Conservation (phyloP, 2,113 vertebrate species). For the Lanius collurio region DNA sequence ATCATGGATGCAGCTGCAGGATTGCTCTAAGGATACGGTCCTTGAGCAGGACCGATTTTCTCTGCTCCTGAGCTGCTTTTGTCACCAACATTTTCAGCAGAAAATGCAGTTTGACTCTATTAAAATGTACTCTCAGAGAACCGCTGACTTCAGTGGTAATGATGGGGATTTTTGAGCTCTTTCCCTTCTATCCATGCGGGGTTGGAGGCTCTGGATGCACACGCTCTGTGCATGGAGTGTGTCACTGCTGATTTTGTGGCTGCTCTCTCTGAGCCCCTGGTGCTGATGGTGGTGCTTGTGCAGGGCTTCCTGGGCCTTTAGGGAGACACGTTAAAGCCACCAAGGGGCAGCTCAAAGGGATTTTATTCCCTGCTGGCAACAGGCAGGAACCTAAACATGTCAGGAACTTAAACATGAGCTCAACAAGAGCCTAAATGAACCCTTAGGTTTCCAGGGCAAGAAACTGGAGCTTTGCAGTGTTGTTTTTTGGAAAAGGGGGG, state of each 20-base stretch:
- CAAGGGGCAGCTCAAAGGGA: not conserved
- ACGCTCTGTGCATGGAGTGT: fast-evolving
- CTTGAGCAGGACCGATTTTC: not conserved
- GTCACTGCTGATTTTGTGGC: not conserved
- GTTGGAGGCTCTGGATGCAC: fast-evolving
- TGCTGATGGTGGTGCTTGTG: not conserved
- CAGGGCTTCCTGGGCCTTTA: not conserved
- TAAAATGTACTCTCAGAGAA: not conserved
- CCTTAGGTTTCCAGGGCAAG: not conserved
- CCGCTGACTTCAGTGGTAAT: not conserved
- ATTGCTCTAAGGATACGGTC: not conserved
- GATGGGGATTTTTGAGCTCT: not conserved
- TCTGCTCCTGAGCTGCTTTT: not conserved
- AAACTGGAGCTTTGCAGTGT: not conserved
- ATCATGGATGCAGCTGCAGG: not conserved
- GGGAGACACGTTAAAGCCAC: not conserved
- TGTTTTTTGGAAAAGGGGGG: not conserved
- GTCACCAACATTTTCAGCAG: not conserved
- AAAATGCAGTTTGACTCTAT: not conserved
- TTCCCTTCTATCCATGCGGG: not conserved
- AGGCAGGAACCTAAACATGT: not conserved
- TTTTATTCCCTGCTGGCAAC: not conserved
- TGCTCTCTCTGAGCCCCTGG: not conserved
- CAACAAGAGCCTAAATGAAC: not conserved
- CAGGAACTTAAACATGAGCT: not conserved